These are phyloP conservation scores for Dasyurus viverrinus DNA, from an alignment of 2,113 vertebrate species.

Conservation along the genomic window DNA sequence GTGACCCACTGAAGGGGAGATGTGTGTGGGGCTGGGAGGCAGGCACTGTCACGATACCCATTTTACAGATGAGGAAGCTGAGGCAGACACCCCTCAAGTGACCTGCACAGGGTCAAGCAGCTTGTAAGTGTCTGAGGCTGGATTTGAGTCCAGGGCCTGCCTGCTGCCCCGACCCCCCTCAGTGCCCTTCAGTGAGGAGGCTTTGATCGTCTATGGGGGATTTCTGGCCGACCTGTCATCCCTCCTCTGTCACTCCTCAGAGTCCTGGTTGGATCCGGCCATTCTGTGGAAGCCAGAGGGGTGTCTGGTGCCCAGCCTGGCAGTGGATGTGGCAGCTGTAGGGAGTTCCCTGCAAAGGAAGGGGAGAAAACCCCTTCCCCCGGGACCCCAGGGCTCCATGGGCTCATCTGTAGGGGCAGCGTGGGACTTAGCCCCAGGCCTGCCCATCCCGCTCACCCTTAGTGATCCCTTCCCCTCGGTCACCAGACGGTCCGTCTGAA, in stretches of 20 bases:
- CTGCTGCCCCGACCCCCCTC: no score
- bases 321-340: neutral
- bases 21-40: no score
- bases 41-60: no score
- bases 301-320: neutral
- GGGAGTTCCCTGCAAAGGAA: neutral
- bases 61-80: no score
- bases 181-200: neutral
- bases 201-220: neutral
- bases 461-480: neutral
- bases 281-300: neutral
- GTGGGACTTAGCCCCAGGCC: no score
- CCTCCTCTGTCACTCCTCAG: neutral
- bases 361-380: no score
- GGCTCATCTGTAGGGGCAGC: neutral
- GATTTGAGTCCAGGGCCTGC: neutral
- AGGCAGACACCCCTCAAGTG: no score
- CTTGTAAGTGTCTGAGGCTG: no score
- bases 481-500: neutral
- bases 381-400: neutral
- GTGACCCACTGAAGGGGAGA: no score
- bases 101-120: no score
- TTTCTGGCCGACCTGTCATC: neutral
- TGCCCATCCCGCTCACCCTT: neutral
- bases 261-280: neutral